These are phyloP conservation scores for Phalanger gymnotis DNA, from an alignment of 2,797 vertebrate genomes.

Conservation along the genomic window DNA sequence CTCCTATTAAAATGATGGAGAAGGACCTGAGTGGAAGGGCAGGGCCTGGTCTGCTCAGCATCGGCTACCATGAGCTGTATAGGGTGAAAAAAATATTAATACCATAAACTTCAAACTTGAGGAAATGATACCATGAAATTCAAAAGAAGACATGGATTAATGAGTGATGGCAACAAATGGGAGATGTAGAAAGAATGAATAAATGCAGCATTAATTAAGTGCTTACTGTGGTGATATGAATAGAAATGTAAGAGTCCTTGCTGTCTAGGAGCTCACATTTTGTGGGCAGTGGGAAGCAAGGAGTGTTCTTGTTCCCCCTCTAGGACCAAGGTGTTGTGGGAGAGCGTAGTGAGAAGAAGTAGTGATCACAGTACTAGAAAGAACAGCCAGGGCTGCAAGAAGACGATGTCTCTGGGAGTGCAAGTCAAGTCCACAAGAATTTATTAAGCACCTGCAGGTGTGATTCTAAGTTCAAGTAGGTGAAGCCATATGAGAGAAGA, in stretches of 20 bases:
- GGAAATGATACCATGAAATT: not conserved
- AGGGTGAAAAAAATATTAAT: not conserved
- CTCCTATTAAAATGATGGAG: not conserved
- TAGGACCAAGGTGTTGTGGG: not conserved
- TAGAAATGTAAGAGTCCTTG: not conserved
- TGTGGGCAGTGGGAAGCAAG: not conserved
- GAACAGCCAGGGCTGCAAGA: not conserved
- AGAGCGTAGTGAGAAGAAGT: not conserved
- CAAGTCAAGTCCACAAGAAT: not conserved
- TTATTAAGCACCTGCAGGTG: not conserved
- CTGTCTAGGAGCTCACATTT: not conserved
- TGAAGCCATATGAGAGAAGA: not conserved
- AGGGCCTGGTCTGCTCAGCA: not conserved
- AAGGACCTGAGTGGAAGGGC: not conserved
- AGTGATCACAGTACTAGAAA: not conserved
- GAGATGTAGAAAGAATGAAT: not conserved
- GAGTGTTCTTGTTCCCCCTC: not conserved
- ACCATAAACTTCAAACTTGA: not conserved
- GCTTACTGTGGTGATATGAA: too few species aligned
- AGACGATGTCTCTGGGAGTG: not conserved
- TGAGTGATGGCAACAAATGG: not conserved
- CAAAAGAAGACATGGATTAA: not conserved
- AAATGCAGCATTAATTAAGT: not conserved
- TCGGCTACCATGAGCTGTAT: not conserved
- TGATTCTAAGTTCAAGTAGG: not conserved